A percentile compares a stretch with the other conserved stretches of the same genome.
These are phyloP conservation scores for Triplophysa dalaica DNA, from an alignment of 2,113 vertebrate genomes.

Conservation along the genomic window DNA sequence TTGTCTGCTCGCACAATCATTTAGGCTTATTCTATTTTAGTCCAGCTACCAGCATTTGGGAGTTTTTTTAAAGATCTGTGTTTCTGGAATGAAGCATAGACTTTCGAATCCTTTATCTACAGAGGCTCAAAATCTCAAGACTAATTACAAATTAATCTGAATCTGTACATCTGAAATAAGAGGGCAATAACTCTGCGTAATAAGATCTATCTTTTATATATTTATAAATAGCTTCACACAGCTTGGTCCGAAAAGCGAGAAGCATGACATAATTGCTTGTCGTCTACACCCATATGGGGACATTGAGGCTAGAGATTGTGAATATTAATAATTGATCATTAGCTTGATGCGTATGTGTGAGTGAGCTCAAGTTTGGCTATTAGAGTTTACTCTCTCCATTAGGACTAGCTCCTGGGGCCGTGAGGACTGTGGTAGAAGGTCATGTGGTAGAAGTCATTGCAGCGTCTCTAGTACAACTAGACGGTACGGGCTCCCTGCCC, in stretches of 20 bases:
- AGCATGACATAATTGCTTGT: slow-evolving; percentile 75
- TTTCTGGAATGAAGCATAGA: slow-evolving; percentile 71
- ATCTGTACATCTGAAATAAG: slow-evolving; percentile 79
- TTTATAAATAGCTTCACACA: slow-evolving; percentile 68
- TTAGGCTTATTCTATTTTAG: slow-evolving; percentile 81
- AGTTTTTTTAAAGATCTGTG: slow-evolving; percentile 76
- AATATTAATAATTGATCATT: slow-evolving; percentile 80
- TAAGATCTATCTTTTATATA: slow-evolving; percentile 77
- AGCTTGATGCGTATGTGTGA: slow-evolving; percentile 67
- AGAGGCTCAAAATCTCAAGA: slow-evolving; percentile 82
- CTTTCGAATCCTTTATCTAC: slow-evolving; percentile 79
- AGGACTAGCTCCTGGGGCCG: slow-evolving; percentile 57
- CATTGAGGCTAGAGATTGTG: slow-evolving; percentile 75
- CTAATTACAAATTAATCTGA: slow-evolving; percentile 86
- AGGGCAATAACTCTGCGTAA: slow-evolving; percentile 72
- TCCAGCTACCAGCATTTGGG: slow-evolving; percentile 73
- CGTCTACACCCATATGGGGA: slow-evolving; percentile 69
- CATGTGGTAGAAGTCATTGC: slow-evolving; percentile 47
- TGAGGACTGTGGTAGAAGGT: slow-evolving; percentile 64
- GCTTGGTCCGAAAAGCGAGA: slow-evolving; percentile 42
- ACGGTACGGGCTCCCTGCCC: neutral
- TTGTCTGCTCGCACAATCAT: slow-evolving; percentile 79
- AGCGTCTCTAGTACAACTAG: slow-evolving; percentile 14
- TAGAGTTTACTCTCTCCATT: slow-evolving; percentile 66
- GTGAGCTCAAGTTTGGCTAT: slow-evolving; percentile 61